phyloP scores from a whole-genome alignment of 2,888 invertebrate genomes.

The Spodoptera picta region DNA sequence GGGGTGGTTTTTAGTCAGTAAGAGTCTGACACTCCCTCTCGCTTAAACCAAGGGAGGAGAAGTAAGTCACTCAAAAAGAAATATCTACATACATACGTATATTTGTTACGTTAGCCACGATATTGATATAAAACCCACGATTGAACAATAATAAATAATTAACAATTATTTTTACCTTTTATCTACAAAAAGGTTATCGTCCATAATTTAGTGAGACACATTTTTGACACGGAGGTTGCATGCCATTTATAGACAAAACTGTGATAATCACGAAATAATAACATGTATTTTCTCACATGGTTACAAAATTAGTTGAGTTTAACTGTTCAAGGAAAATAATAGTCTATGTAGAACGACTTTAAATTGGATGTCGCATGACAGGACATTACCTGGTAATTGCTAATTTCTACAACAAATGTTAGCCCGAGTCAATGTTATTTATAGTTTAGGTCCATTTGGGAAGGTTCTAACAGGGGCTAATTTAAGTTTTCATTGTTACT shows the following conservation, averaged over 20 bases:
- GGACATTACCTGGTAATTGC: slow-evolving; percentile 1
- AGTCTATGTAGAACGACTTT: neutral
- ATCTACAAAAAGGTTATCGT: slow-evolving; percentile 39
- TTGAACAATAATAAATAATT: slow-evolving; percentile 8
- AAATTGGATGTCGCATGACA: slow-evolving; percentile 1
- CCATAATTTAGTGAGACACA: slow-evolving; percentile 10
- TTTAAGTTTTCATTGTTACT: slow-evolving; percentile 20
- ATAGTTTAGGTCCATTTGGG: slow-evolving; percentile 16
- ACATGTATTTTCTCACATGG: slow-evolving; percentile 48
- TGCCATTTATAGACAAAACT: slow-evolving; percentile 19
- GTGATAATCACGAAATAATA: slow-evolving; percentile 58
- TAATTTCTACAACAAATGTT: slow-evolving; percentile 22
- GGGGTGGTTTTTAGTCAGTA: no score
- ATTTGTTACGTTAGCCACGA: neutral
- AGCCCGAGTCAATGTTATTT: slow-evolving; percentile 30
- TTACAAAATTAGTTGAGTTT: slow-evolving; percentile 11
- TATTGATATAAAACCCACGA: slow-evolving; percentile 1
- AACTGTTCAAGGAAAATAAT: slow-evolving; percentile 13
- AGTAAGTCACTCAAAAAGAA: no score
- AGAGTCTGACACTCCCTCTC: no score
- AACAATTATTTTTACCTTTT: slow-evolving; percentile 39
- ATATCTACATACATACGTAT: no score
- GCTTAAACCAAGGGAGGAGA: no score
- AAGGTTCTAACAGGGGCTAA: slow-evolving; percentile 26
- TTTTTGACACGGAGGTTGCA: slow-evolving; percentile 24